These are phyloP conservation scores for Grus americana DNA, from an alignment of 2,113 vertebrate species.

Conservation along the genomic window DNA sequence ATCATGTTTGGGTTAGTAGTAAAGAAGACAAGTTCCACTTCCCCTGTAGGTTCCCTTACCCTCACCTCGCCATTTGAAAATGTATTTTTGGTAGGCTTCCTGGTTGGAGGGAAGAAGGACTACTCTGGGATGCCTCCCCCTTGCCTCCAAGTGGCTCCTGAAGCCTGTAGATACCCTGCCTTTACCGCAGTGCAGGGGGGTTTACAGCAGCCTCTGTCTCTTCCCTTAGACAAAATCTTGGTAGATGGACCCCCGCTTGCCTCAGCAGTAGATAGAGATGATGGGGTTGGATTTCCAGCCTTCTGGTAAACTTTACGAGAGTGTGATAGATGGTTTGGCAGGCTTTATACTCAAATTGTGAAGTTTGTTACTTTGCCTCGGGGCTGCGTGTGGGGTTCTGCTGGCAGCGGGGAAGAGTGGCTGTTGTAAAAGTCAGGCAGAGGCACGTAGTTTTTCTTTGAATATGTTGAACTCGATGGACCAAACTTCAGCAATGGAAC, in stretches of 20 bases:
- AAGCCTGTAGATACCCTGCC: not conserved
- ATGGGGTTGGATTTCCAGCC: not conserved
- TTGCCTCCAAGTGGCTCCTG: not conserved
- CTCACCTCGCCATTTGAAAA: not conserved
- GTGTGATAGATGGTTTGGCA: not conserved
- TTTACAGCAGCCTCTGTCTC: not conserved
- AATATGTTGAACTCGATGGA: not conserved
- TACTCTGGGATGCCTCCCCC: not conserved
- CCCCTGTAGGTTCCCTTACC: not conserved
- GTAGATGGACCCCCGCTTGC: not conserved
- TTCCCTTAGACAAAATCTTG: not conserved
- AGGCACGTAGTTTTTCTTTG: not conserved
- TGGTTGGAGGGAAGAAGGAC: not conserved
- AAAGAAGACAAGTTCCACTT: not conserved
- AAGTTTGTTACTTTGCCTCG: not conserved
- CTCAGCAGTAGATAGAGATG: not conserved
- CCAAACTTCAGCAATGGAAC: constrained; percentile 68
- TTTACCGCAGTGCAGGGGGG: not conserved
- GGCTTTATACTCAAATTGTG: not conserved
- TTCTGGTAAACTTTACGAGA: not conserved
- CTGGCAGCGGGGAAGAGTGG: not conserved
- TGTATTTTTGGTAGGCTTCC: not conserved
- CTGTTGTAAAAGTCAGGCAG: constrained; percentile 24
- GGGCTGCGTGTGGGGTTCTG: not conserved
- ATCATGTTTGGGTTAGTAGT: not conserved